These are phyloP conservation scores for Thymelicus sylvestris DNA, from an alignment of 2,888 invertebrate species.

Conservation along the genomic window DNA sequence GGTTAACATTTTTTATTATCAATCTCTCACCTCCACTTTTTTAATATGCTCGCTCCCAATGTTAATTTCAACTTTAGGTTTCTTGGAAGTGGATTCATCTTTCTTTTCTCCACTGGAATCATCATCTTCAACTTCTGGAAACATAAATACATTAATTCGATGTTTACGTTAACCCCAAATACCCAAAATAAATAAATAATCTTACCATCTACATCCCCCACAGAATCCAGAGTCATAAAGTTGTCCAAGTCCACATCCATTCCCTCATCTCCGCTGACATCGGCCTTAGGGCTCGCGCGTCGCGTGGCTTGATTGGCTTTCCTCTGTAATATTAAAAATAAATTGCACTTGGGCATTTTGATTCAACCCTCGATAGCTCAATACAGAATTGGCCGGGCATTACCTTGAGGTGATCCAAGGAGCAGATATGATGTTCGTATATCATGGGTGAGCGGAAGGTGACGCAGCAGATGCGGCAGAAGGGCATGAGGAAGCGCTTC, in stretches of 20 bases:
- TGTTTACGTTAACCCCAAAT: not conserved
- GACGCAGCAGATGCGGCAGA: conserved; percentile 90
- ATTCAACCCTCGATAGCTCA: not conserved
- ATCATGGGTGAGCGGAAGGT: conserved; percentile 93
- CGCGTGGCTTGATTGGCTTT: conserved; percentile 68
- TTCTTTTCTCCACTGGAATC: conserved; percentile 85
- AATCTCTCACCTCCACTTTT: conserved; percentile 86
- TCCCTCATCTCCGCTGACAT: conserved; percentile 88
- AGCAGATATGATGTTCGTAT: conserved; percentile 93
- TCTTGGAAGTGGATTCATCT: conserved; percentile 79
- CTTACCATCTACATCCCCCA: conserved; percentile 92
- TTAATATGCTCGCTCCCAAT: conserved; percentile 92
- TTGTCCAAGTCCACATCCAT: conserved; percentile 92
- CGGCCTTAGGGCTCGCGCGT: conserved; percentile 82
- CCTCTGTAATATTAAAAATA: conserved; percentile 51
- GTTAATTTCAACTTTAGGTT: conserved; percentile 87
- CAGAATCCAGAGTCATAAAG: conserved; percentile 95
- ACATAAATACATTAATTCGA: conserved; percentile 4
- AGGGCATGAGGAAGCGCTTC: conserved; percentile 93
- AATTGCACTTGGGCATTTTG: not conserved
- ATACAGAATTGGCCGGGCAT: not conserved
- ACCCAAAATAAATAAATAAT: not conserved
- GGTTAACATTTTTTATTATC: too few species aligned
- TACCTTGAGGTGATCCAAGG: conserved; percentile 92
- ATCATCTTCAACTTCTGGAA: conserved; percentile 84